Conservation (phyloP, 2,113 vertebrate species). For the Phylloscopus whistleri region DNA sequence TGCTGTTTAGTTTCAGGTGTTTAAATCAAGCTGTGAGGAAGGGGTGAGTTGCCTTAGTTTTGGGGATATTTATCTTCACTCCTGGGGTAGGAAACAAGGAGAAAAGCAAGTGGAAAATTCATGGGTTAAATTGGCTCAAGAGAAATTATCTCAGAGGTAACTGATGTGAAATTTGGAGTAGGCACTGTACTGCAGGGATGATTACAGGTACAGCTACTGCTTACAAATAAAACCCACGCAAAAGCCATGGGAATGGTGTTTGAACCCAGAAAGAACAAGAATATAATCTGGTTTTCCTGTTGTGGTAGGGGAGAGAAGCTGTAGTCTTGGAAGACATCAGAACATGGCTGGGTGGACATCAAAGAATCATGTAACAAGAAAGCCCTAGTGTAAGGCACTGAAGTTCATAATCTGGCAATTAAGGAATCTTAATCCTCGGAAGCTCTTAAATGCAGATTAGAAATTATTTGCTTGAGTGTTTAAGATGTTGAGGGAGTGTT, state of each 20-base stretch:
- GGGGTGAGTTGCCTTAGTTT: not conserved
- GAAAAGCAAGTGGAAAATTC: not conserved
- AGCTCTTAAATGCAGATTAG: not conserved
- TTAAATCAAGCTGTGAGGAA: not conserved
- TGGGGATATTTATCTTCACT: not conserved
- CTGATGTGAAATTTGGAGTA: not conserved
- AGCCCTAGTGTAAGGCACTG: not conserved
- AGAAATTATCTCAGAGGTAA: not conserved
- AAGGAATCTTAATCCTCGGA: not conserved
- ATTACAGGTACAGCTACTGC: not conserved
- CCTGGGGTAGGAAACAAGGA: not conserved
- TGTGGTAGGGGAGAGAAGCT: not conserved
- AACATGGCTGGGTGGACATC: not conserved
- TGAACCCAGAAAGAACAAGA: not conserved
- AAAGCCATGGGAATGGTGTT: not conserved
- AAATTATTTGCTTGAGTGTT: not conserved
- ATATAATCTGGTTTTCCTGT: not conserved
- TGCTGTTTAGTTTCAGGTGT: not conserved
- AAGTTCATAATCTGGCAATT: not conserved
- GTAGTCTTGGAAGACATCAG: not conserved
- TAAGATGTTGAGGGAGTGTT: not conserved
- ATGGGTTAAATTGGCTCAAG: not conserved
- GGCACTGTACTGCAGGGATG: not conserved
- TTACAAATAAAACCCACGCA: rapidly evolving
- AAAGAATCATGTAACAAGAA: not conserved